Conservation (phyloP, 2,113 vertebrate genomes). For the Saccopteryx leptura region DNA sequence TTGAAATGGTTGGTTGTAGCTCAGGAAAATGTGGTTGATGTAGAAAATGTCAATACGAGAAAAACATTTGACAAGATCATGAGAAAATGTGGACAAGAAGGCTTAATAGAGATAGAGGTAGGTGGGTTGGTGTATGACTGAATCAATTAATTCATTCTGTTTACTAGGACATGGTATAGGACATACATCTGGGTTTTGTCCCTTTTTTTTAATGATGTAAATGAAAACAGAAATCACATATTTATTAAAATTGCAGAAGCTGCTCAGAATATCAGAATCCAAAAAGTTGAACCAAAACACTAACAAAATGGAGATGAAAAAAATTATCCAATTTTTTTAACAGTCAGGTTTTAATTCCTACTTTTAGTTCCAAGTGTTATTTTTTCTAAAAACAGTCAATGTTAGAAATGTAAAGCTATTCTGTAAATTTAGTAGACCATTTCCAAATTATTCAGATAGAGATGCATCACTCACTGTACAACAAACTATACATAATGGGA, state of each 20-base stretch:
- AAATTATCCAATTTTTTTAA: background rate
- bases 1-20: background rate
- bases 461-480: background rate
- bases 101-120: background rate
- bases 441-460: constrained; percentile 20
- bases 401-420: constrained; percentile 29
- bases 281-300: constrained; percentile 32
- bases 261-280: background rate
- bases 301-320: background rate
- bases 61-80: constrained; percentile 16
- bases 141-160: background rate
- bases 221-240: background rate
- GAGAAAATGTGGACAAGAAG: background rate
- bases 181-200: background rate
- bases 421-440: constrained; percentile 23
- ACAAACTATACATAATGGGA: background rate
- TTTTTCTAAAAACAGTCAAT: background rate
- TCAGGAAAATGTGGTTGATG: background rate
- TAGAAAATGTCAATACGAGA: background rate
- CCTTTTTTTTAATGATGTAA: background rate
- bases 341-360: background rate
- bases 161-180: background rate
- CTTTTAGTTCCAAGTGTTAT: background rate
- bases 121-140: too few species aligned
- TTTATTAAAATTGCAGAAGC: constrained; percentile 28